Evolutionary conservation across 2,797 vertebrate genomes (phyloP), one percentile per base, ranked within the genome.

Genomic region (Eidolon dupreanum): DNA sequence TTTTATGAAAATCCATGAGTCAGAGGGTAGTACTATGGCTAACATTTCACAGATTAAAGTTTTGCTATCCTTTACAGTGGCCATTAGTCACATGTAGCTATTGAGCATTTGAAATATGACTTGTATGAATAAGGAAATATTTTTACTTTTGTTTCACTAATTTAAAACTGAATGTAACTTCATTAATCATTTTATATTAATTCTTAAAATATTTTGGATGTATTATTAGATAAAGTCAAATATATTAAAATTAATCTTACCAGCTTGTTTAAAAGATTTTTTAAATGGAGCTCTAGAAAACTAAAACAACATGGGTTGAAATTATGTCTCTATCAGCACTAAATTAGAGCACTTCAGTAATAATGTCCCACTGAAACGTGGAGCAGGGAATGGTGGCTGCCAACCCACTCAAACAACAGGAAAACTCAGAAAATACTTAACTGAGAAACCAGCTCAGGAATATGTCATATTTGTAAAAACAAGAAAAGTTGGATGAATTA

Each of bases 181-280:
- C 38, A 70, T 82, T 73, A 71, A 78, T 43, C 41, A 78, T 70
- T 81, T 82, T 8, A 24, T 36, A 38, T 10, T 89, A 9, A 85
- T 31, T 96, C 15, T 84, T 31, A 2, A 90, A 85, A 38, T 81
- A 93, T 88, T 77, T 66, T 87, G 57, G 28, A 43, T 61, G 17
- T 26, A 73, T 43, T 33, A 61, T 41, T 73, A 31, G 7, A 15
- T 63, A 22, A 38, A 3, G 1, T 59, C 55, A 81, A 75, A 63
- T 53, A 43, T 13, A 57, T n/a, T 73, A 71, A 83, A 92, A 88
- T 74, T 68, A 55, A 86, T 51, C 65, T 85, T 43, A 81, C 22
- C 28, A 43, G 33, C 5, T 78, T 82, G 38, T 75, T 90, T 55
- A 15, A 77, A 3, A 22, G 13, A 57, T 8, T 70, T 79, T 57